A percentile compares a stretch with the other conserved stretches of the same genome.
Evolutionary conservation across 2,797 vertebrate genomes (phyloP).

Genomic region (Artibeus lituratus): DNA sequence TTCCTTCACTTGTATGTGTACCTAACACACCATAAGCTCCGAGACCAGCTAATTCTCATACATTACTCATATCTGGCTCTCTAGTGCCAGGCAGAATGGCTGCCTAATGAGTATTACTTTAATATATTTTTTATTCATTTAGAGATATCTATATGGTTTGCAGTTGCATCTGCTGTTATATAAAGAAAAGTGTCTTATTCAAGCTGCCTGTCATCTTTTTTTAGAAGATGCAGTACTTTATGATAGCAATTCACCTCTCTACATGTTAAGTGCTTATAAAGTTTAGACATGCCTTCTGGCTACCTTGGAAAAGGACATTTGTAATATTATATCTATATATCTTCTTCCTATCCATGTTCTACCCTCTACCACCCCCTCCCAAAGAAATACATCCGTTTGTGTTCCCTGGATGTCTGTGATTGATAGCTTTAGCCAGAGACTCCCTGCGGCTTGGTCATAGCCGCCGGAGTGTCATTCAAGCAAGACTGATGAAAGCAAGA

Average conservation of each 20-base stretch:
- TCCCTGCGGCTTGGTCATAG: not conserved
- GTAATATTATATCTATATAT: not conserved
- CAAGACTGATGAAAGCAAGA: not conserved
- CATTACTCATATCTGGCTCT: not conserved
- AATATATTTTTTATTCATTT: constrained; percentile 11
- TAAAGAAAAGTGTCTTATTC: not conserved
- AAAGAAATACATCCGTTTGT: not conserved
- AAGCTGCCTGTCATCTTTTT: not conserved
- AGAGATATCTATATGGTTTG: not conserved
- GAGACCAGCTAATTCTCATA: not conserved
- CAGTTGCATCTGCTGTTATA: not conserved
- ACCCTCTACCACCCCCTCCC: not conserved
- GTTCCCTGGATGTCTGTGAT: not conserved
- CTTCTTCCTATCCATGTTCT: not conserved
- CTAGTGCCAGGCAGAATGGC: not conserved
- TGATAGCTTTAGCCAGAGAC: not conserved
- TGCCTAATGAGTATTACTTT: not conserved
- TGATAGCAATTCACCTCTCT: not conserved
- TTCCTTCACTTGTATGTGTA: not conserved
- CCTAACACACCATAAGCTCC: not conserved
- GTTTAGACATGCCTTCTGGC: constrained; percentile 1
- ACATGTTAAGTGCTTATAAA: not conserved
- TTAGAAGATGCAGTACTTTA: not conserved
- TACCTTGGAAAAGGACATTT: constrained; percentile 13
- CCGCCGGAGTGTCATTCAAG: not conserved